A percentile compares a stretch with the other conserved stretches of the same genome.
phyloP scores from a whole-genome alignment of 2,888 invertebrate species.

The Nesidiocoris tenuis region DNA sequence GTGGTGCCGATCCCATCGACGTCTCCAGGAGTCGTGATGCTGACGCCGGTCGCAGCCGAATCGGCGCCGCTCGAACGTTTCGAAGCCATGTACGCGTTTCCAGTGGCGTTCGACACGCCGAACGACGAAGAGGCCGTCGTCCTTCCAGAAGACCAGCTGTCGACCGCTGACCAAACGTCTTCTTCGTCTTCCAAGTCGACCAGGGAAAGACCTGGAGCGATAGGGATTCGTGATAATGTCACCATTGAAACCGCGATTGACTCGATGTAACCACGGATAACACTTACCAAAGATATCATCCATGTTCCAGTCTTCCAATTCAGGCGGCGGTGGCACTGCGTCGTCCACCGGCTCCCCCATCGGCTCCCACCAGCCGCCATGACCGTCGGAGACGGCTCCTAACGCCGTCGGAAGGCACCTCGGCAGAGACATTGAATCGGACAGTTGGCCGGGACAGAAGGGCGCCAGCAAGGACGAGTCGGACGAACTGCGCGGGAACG shows the following conservation, averaged over 20 bases:
- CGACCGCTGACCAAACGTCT: constrained; percentile 54
- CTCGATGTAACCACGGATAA: no score
- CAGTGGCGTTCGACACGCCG: not conserved
- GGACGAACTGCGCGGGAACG: constrained; percentile 24
- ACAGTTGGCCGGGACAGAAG: not conserved
- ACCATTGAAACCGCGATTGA: no score
- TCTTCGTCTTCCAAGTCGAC: constrained; percentile 39
- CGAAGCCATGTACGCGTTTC: constrained; percentile 55
- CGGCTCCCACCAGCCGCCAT: constrained; percentile 63
- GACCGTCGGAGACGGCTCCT: not conserved
- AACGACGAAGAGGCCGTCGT: constrained; percentile 45
- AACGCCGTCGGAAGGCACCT: constrained; percentile 54
- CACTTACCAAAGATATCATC: constrained; percentile 48
- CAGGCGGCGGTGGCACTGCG: constrained; percentile 61
- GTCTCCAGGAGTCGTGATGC: constrained; percentile 54
- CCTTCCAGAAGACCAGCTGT: constrained; percentile 60
- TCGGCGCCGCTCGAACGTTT: constrained; percentile 70
- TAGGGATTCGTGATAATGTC: no score
- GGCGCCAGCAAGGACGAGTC: constrained; percentile 28
- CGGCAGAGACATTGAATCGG: constrained; percentile 55
- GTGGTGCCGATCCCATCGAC: constrained; percentile 60
- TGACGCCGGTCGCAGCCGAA: constrained; percentile 54
- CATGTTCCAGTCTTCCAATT: constrained; percentile 77
- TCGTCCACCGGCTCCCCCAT: constrained; percentile 63
- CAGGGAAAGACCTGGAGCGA: constrained; percentile 32